Percentiles rank a stretch among this genome's conserved stretches.
These are phyloP conservation scores for Melanostigma gelatinosum DNA, from an alignment of 2,113 vertebrate genomes.

Conservation along the genomic window DNA sequence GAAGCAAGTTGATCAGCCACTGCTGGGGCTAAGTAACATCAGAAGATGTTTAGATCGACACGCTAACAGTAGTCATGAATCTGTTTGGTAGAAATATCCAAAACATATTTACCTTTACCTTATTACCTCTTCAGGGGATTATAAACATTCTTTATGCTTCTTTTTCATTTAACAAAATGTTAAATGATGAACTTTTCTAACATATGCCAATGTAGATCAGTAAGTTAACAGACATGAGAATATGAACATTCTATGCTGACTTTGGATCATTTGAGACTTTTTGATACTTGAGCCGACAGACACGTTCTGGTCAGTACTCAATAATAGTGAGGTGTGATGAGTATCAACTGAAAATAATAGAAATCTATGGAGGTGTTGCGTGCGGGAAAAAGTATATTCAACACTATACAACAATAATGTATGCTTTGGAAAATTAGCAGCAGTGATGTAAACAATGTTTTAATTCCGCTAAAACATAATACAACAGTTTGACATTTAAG, in stretches of 20 bases:
- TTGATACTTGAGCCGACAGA: background rate
- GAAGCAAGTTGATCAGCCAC: background rate
- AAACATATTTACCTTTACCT: background rate
- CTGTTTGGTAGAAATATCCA: background rate
- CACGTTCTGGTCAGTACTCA: background rate
- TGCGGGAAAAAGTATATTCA: conserved; percentile 9
- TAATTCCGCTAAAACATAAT: background rate
- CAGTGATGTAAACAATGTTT: background rate
- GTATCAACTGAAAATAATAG: background rate
- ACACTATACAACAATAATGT: background rate
- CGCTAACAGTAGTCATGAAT: background rate
- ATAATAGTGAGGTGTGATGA: background rate
- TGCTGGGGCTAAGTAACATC: background rate
- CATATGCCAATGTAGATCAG: background rate
- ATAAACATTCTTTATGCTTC: background rate
- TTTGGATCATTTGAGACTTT: background rate
- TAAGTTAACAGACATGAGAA: background rate
- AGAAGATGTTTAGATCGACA: background rate
- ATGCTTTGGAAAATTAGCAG: background rate
- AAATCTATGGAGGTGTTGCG: background rate
- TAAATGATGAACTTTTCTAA: background rate
- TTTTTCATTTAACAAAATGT: background rate
- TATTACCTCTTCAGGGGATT: background rate
- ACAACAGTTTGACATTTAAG: background rate
- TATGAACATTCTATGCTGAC: background rate